phyloP scores from a whole-genome alignment of 2,888 invertebrate genomes.

The Cantharis rustica region DNA sequence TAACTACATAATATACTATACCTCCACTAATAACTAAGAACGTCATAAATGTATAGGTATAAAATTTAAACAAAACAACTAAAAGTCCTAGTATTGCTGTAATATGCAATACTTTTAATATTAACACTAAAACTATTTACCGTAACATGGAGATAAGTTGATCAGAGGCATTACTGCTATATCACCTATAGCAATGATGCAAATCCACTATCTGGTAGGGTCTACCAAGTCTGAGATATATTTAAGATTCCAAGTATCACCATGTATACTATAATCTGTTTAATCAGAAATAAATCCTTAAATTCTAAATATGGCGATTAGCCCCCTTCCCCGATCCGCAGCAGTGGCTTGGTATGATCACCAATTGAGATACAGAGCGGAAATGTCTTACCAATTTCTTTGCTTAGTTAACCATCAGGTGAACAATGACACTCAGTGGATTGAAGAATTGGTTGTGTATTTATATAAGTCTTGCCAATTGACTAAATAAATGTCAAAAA shows the following conservation, averaged over 20 bases:
- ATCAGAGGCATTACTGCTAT: too few relatives aligned
- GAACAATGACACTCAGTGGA: background rate
- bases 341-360: background rate
- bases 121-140: background rate
- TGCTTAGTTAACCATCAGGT: too few relatives aligned
- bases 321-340: background rate
- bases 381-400: too few relatives aligned
- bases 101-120: background rate
- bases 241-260: too few relatives aligned
- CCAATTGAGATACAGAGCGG: background rate
- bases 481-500: background rate
- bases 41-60: background rate
- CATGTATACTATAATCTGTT: background rate
- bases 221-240: too few relatives aligned
- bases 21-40: background rate
- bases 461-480: background rate
- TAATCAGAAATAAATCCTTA: background rate
- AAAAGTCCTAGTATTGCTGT: background rate
- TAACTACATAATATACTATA: background rate
- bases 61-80: background rate
- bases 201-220: too few relatives aligned
- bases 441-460: background rate
- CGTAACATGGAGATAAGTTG: too few relatives aligned
- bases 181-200: too few relatives aligned
- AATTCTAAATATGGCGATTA: background rate